phyloP scores from a whole-genome alignment of 1,140 invertebrate species.

The Xylocopa sonorina region DNA sequence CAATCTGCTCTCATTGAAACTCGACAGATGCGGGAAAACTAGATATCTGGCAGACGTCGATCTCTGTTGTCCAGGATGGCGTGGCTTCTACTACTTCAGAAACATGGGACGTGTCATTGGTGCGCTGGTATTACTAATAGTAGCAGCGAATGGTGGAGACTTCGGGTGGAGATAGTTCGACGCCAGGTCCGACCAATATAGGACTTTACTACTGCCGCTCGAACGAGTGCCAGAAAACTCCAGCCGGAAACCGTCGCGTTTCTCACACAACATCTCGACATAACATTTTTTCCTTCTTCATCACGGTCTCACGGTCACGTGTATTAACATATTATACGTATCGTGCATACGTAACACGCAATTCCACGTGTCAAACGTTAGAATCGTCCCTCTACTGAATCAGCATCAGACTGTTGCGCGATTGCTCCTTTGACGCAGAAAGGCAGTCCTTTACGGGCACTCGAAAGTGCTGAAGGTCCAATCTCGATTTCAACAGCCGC shows the following conservation, averaged over 20 bases:
- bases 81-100: constrained; percentile 29
- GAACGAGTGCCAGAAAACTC: constrained; percentile 15
- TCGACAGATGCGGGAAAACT: constrained; percentile 12
- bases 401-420: no score
- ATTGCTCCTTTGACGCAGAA: not conserved
- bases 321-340: no score
- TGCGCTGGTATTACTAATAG: constrained; percentile 22
- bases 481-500: not conserved
- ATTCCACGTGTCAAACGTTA: no score
- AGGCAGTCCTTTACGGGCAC: not conserved
- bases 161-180: constrained; percentile 11
- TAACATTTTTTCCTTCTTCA: not conserved
- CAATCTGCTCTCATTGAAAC: constrained; percentile 25
- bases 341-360: no score
- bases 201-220: constrained; percentile 5
- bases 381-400: no score
- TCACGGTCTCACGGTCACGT: not conserved
- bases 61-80: constrained; percentile 33
- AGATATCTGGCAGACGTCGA: constrained; percentile 32
- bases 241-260: not conserved
- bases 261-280: no score
- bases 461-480: not conserved
- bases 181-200: constrained; percentile 31
- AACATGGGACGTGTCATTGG: constrained; percentile 31
- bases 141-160: not conserved